Conservation (phyloP, 2,888 invertebrate genomes). For the Hydropsyche betteni region DNA sequence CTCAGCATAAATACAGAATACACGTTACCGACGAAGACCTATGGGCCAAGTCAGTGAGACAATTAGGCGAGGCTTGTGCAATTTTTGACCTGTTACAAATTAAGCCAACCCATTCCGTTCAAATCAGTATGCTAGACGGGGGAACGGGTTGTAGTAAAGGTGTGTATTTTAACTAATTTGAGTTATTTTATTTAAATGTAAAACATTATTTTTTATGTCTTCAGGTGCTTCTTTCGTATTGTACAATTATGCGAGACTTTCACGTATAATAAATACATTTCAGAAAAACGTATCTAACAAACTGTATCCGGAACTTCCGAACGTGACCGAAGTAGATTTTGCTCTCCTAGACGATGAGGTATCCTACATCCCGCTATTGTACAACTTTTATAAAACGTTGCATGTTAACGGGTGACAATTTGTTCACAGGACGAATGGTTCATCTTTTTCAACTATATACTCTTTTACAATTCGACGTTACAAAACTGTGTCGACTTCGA, state of each 20-base stretch:
- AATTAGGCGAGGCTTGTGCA: constrained; percentile 73
- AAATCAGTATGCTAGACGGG: constrained; percentile 63
- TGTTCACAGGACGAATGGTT: constrained; percentile 80
- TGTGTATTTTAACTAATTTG: constrained; percentile 52
- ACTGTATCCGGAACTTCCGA: constrained; percentile 70
- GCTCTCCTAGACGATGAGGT: constrained; percentile 73
- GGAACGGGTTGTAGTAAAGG: constrained; percentile 66
- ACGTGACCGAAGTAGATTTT: constrained; percentile 69
- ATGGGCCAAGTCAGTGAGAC: constrained; percentile 67
- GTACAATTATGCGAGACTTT: constrained; percentile 80
- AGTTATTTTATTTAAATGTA: neutral
- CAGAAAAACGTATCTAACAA: constrained; percentile 65
- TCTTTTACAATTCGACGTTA: constrained; percentile 72
- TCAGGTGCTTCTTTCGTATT: constrained; percentile 78
- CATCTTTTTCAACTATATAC: constrained; percentile 72
- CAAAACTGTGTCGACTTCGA: constrained; percentile 63
- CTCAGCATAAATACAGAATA: constrained; percentile 74
- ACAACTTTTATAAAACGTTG: neutral
- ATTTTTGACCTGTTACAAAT: constrained; percentile 75
- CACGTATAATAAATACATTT: constrained; percentile 72
- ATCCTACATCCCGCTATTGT: constrained; percentile 50
- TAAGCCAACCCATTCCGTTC: constrained; percentile 69
- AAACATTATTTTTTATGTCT: constrained; percentile 45
- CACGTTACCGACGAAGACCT: constrained; percentile 62
- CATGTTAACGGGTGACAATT: too few species aligned